These are phyloP conservation scores for Paramormyrops hopkinsi DNA, from an alignment of 2,797 vertebrate species.

Conservation along the genomic window DNA sequence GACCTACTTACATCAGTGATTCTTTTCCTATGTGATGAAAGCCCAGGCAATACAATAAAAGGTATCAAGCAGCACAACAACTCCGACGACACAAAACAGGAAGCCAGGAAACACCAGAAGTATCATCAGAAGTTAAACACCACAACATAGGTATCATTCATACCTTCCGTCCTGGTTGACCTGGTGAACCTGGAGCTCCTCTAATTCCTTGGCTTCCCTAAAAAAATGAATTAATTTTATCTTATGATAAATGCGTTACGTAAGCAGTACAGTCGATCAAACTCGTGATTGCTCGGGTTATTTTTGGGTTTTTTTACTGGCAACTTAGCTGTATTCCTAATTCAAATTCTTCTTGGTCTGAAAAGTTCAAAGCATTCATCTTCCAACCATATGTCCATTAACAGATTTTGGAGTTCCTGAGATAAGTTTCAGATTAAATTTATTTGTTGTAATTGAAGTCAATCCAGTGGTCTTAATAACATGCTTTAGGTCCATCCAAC, in stretches of 20 bases:
- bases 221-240: neutral
- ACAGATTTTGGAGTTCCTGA: neutral
- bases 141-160: slow-evolving; percentile 23
- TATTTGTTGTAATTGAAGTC: neutral
- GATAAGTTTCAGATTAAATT: neutral
- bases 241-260: neutral
- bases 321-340: neutral
- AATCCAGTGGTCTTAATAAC: neutral
- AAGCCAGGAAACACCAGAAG: neutral
- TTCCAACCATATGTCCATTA: neutral
- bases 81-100: neutral
- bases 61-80: neutral
- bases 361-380: neutral
- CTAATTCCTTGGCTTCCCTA: slow-evolving; percentile 54
- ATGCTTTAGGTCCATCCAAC: neutral
- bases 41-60: neutral
- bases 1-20: neutral
- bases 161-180: slow-evolving; percentile 55
- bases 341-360: neutral
- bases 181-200: slow-evolving; percentile 51
- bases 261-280: neutral
- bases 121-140: neutral
- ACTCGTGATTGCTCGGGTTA: neutral
- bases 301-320: neutral
- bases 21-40: neutral